Conservation (phyloP, 2,797 vertebrate species). For the Amphiprion clarkii region DNA sequence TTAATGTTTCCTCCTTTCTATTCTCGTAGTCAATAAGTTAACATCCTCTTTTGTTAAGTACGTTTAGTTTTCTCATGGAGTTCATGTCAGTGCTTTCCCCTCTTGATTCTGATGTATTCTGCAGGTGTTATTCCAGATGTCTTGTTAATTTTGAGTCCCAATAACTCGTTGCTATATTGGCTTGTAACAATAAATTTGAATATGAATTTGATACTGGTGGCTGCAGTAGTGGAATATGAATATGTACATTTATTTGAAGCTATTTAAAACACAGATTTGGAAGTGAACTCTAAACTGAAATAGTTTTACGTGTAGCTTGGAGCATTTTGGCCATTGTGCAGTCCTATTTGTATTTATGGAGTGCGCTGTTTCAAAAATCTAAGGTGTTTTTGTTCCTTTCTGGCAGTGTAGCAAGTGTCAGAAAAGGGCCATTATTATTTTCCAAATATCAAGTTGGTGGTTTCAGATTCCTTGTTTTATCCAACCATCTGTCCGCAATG, state of each 20-base stretch:
- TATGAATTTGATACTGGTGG: background rate
- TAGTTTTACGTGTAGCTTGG: background rate
- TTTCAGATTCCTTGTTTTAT: background rate
- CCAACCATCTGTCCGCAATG: background rate
- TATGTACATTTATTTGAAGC: background rate
- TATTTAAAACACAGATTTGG: background rate
- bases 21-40: background rate
- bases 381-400: background rate
- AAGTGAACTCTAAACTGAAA: background rate
- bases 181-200: background rate
- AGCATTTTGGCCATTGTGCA: background rate
- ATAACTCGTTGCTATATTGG: background rate
- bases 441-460: background rate
- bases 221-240: too few relatives aligned
- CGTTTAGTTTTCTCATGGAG: too few relatives aligned
- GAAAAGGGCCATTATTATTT: background rate
- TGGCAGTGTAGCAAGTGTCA: background rate
- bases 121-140: background rate
- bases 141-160: background rate
- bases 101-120: background rate
- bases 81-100: too few relatives aligned
- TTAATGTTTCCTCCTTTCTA: background rate
- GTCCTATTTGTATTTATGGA: background rate
- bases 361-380: background rate
- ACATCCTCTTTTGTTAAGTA: background rate